Percentiles rank a stretch among this genome's conserved stretches.
These are phyloP conservation scores for Anneissia japonica DNA, from an alignment of 35 echinoderm and acorn worm genomes.

Conservation along the genomic window DNA sequence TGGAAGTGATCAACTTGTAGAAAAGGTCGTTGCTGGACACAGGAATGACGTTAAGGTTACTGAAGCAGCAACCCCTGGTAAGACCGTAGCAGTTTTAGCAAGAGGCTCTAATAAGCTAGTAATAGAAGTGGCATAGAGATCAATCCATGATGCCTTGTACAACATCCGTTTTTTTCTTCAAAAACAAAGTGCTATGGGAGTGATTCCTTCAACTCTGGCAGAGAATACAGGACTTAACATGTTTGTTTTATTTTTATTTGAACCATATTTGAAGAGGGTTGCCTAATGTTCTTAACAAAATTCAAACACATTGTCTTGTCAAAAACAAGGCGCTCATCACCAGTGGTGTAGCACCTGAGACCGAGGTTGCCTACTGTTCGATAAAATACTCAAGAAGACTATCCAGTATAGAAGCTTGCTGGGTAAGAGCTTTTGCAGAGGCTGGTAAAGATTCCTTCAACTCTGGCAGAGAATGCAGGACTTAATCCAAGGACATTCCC, in stretches of 20 bases:
- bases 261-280: too few species aligned
- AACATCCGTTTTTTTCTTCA: slow-evolving; percentile 90
- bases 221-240: too few species aligned
- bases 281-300: too few species aligned
- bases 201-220: too few species aligned
- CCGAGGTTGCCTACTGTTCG: slow-evolving; percentile 54
- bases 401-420: slow-evolving; percentile 85
- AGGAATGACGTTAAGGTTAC: slow-evolving; percentile 96
- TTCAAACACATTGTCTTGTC: too few species aligned
- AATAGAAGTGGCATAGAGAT: slow-evolving; percentile 77
- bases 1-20: slow-evolving; percentile 70
- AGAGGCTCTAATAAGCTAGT: slow-evolving; percentile 89
- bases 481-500: slow-evolving; percentile 77
- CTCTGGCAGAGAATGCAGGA: slow-evolving; percentile 81
- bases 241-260: too few species aligned
- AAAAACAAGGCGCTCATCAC: too few species aligned
- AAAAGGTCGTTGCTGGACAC: slow-evolving; percentile 63
- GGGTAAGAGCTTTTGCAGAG: slow-evolving; percentile 79
- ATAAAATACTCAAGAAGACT: slow-evolving; percentile 68
- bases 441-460: too few species aligned
- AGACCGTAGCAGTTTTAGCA: slow-evolving; percentile 69
- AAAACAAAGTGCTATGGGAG: too few species aligned
- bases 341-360: slow-evolving; percentile 81
- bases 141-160: slow-evolving; percentile 91
- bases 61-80: too few species aligned